A percentile compares a stretch with the other conserved stretches of the same genome.
phyloP scores from a whole-genome alignment of 1,140 invertebrate species.

The Brachionus sp. region DNA sequence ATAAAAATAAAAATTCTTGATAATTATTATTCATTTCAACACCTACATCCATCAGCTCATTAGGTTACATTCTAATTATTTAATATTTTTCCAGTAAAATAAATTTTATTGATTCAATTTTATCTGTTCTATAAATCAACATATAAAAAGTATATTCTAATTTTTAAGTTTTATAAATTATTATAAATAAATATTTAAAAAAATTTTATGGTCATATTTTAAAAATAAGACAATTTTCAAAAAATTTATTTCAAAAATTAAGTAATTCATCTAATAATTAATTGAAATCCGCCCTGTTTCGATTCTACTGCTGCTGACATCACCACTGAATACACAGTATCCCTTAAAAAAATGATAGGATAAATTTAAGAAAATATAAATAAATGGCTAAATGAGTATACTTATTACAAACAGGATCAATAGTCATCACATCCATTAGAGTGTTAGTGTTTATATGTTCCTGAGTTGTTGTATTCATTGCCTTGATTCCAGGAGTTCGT shows the following conservation, averaged over 20 bases:
- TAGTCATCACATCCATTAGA: constrained; percentile 50
- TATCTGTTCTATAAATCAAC: no score
- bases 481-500: constrained; percentile 50
- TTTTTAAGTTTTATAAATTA: no score
- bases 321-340: constrained; percentile 47
- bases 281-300: background rate
- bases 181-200: no score
- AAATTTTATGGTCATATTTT: no score
- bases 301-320: constrained; percentile 46
- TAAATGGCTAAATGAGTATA: constrained; percentile 1
- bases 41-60: no score
- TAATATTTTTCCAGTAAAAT: no score
- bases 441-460: constrained; percentile 48
- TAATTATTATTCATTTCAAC: no score
- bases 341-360: constrained; percentile 24
- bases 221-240: no score
- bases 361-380: background rate
- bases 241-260: background rate
- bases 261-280: background rate
- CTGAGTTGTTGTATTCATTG: constrained; percentile 51
- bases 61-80: no score
- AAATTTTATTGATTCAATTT: no score
- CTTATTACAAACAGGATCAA: constrained; percentile 51
- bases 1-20: no score
- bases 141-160: no score